Base-by-base conservation (phyloP, 2,888 invertebrate genomes). In the Meganola albula region DNA sequence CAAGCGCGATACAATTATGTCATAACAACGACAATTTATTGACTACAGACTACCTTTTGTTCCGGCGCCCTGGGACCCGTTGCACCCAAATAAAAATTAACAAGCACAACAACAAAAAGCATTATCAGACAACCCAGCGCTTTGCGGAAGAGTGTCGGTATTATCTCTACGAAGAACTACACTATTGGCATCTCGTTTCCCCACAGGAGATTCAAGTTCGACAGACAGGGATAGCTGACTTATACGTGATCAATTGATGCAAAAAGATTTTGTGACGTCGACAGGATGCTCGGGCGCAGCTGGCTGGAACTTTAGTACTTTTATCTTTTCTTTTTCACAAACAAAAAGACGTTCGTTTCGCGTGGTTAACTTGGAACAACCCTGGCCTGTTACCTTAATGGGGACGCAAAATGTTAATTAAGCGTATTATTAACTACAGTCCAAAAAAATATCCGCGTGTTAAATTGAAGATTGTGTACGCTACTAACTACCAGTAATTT, bases 251-350 rank as follows among this genome's bases (percentile, higher is more conserved):
- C 71, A 74, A 76, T 77, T 72, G 69, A 67, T 62, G 70, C 63
- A 72, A 72, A 74, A 74, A 79, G 67, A 72, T 76, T 68, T 66
- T 64, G 70, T 77, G 74, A 78, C 74, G 76, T 74, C 64, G 74
- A 78, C 83, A 83, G 84, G 83, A 84, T 83, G 82, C 82, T 61
- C 77, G 59, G 58, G 74, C 80, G 84, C 84, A 84, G 83, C 83
- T 84, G 84, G 79, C 66, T 79, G 78, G 76, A 74, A 77, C 75
- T 68, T 76, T 79, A 68, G 67, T 71, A 53, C 76, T 73, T 72
- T 75, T 69, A 53, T 69, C 66, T 59, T 63, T 62, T 61, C 57
- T 64, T 69, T 70, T 68, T 65, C 60, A 47, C 50, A 43, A 40
- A 68, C 62, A 77, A 74, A 78, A 82, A 82, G 74, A 74, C 64